Percentiles rank a stretch among this genome's conserved stretches.
Conservation (phyloP, 2,113 vertebrate species). For the Pristiophorus japonicus region DNA sequence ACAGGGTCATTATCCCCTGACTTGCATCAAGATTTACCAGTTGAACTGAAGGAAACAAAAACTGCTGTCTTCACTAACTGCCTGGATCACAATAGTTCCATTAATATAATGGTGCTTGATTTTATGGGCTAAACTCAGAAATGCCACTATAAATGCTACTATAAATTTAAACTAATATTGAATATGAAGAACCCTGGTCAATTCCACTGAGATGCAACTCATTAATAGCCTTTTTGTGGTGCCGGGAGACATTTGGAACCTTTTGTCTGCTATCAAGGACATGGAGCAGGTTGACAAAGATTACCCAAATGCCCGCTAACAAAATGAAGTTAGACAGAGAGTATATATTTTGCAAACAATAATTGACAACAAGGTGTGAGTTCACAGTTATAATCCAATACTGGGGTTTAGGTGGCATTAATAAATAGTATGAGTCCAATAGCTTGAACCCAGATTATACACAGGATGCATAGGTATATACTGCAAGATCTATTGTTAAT, state of each 20-base stretch:
- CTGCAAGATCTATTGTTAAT: neutral
- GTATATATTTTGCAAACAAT: neutral
- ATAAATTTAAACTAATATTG: neutral
- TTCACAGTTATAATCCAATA: neutral
- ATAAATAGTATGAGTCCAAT: no score
- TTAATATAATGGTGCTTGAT: neutral
- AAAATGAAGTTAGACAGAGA: neutral
- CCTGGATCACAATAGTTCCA: neutral
- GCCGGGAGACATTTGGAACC: neutral
- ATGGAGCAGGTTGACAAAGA: neutral
- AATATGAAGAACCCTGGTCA: neutral
- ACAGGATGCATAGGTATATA: neutral
- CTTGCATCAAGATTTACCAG: neutral
- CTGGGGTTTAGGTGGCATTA: neutral
- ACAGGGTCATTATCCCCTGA: neutral
- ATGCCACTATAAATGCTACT: neutral
- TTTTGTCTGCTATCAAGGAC: neutral
- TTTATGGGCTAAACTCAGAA: neutral
- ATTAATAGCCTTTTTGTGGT: neutral
- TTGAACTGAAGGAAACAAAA: neutral
- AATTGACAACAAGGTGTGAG: neutral
- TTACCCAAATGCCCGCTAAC: neutral
- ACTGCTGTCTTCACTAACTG: neutral
- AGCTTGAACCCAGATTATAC: neutral
- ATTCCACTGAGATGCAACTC: neutral